These are phyloP conservation scores for Drosophila suboccidentalis DNA, from an alignment of 2,888 invertebrate genomes.

Conservation along the genomic window DNA sequence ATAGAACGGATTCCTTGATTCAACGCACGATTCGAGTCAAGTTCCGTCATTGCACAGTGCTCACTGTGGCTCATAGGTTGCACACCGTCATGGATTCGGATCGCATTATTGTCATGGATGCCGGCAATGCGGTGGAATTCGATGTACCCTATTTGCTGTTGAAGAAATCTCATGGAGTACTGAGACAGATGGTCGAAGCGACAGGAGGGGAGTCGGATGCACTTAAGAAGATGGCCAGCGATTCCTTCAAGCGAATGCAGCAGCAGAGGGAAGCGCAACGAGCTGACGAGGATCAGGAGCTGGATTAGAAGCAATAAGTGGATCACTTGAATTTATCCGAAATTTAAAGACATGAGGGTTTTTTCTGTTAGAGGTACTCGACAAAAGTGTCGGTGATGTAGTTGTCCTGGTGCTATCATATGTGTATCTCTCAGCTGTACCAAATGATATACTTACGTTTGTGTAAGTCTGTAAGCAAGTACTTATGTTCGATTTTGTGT, in stretches of 20 bases:
- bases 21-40: constrained; percentile 93
- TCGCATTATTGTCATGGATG: constrained; percentile 94
- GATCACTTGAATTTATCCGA: constrained; percentile 9
- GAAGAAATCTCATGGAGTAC: constrained; percentile 87
- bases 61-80: constrained; percentile 96
- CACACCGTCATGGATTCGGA: constrained; percentile 98
- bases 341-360: not conserved
- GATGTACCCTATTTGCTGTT: constrained; percentile 90
- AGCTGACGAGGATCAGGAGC: constrained; percentile 20
- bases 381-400: no score
- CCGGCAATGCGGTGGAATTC: constrained; percentile 91
- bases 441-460: constrained; percentile 35
- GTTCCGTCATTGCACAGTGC: constrained; percentile 93
- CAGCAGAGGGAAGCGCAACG: constrained; percentile 48
- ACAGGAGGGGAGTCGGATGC: constrained; percentile 87
- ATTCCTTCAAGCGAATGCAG: constrained; percentile 79
- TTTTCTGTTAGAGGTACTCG: not conserved
- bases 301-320: constrained; percentile 16
- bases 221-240: constrained; percentile 86
- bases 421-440: constrained; percentile 26
- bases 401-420: not conserved
- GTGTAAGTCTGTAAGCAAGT: constrained; percentile 23
- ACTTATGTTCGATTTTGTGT: constrained; percentile 27
- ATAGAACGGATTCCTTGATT: constrained; percentile 92
- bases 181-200: constrained; percentile 90